Evolutionary conservation across 2,888 invertebrate species (phyloP).

Genomic region (Noctua pronuba): DNA sequence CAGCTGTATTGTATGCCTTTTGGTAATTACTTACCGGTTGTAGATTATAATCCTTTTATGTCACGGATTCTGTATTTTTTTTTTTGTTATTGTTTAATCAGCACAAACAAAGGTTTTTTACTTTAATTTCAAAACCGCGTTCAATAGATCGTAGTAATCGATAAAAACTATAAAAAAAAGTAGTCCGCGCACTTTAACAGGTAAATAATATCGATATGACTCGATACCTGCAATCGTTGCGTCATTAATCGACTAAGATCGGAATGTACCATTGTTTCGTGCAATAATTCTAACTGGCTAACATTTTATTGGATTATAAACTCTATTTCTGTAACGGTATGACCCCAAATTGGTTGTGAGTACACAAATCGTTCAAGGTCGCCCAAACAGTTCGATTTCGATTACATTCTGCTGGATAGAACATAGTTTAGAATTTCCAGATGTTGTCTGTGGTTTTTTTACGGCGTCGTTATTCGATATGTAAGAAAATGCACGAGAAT

Average conservation of each 20-base stretch:
- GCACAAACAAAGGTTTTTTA: conserved; percentile 16
- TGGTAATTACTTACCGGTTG: neutral
- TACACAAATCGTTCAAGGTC: conserved; percentile 69
- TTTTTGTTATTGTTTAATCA: conserved; percentile 7
- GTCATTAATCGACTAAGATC: conserved; percentile 80
- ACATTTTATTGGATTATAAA: conserved; percentile 56
- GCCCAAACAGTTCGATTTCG: conserved; percentile 59
- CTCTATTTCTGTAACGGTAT: conserved; percentile 51
- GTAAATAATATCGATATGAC: conserved; percentile 74
- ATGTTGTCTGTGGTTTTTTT: conserved; percentile 36
- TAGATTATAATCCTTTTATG: neutral
- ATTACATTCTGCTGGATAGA: conserved; percentile 53
- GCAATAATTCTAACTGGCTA: conserved; percentile 65
- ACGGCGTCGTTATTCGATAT: neutral
- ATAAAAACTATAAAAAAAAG: conserved; percentile 65
- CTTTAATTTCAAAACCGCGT: conserved; percentile 46
- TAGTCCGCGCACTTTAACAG: conserved; percentile 72
- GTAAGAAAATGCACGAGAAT: neutral
- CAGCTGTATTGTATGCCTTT: neutral
- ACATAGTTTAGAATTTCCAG: conserved; percentile 43
- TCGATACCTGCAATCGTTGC: conserved; percentile 74
- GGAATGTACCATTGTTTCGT: conserved; percentile 76
- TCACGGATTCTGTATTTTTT: too few species aligned
- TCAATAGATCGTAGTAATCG: conserved; percentile 61
- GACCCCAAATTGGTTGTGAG: conserved; percentile 41